phyloP scores from a whole-genome alignment of 2,888 invertebrate species.

The Xiphydria camelus region DNA sequence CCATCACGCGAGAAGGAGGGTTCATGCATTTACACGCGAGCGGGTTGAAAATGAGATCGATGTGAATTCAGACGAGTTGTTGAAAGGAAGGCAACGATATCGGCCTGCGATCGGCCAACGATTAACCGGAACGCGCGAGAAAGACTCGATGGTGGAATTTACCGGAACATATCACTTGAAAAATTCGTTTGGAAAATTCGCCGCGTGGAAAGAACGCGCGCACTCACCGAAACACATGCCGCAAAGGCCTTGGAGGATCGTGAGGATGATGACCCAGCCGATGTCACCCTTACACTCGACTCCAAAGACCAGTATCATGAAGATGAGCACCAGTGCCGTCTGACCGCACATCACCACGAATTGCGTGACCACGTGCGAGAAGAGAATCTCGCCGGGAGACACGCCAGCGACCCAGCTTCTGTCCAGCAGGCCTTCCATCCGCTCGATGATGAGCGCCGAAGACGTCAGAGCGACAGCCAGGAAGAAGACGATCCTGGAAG shows the following conservation, averaged over 20 bases:
- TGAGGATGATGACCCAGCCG: conserved; percentile 80
- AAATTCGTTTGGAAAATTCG: no score
- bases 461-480: conserved; percentile 93
- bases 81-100: no score
- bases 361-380: conserved; percentile 92
- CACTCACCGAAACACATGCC: conserved; percentile 93
- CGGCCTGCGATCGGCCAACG: no score
- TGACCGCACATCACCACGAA: conserved; percentile 95
- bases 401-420: conserved; percentile 94
- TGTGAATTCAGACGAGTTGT: no score
- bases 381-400: conserved; percentile 86
- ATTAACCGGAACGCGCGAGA: no score
- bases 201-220: no score
- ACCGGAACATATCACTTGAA: no score
- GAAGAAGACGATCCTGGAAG: conserved; percentile 89
- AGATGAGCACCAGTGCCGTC: conserved; percentile 85
- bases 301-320: conserved; percentile 88
- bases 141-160: no score
- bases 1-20: no score
- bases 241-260: conserved; percentile 87
- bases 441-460: conserved; percentile 86
- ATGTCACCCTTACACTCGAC: conserved; percentile 90
- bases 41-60: no score
- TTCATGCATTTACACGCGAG: no score
- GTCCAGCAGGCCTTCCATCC: conserved; percentile 89